phyloP scores from a whole-genome alignment of 2,113 vertebrate species.

The Pachypanchax playfairii region DNA sequence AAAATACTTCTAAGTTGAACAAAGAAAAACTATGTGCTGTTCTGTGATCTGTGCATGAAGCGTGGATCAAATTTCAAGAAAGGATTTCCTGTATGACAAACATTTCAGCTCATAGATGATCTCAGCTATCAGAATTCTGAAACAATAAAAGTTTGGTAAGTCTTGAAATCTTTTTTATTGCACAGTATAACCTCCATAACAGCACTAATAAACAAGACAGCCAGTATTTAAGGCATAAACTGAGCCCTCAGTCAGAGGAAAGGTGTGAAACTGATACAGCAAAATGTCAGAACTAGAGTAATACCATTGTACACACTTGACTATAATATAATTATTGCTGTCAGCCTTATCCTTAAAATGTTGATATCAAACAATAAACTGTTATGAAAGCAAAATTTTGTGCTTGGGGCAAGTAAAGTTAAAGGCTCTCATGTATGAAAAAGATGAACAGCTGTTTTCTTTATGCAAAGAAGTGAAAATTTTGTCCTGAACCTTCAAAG shows the following conservation, averaged over 20 bases:
- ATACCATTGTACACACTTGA: constrained; percentile 5
- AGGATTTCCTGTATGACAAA: no score
- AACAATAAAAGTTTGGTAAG: background rate
- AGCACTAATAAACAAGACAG: background rate
- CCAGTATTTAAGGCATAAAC: background rate
- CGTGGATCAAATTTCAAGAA: no score
- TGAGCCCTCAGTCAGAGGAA: constrained; percentile 47
- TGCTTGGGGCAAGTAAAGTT: constrained; percentile 1
- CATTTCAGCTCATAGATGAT: no score
- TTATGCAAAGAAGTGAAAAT: background rate
- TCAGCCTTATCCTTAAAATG: constrained; percentile 10
- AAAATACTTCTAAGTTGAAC: no score
- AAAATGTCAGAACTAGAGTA: constrained; percentile 26
- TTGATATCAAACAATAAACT: no score
- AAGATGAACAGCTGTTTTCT: constrained; percentile 5
- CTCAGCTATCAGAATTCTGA: no score
- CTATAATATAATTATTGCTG: constrained; percentile 33
- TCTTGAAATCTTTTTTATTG: no score
- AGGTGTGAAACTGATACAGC: constrained; percentile 44
- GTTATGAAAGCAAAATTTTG: background rate
- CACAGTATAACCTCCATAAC: no score
- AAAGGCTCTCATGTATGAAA: background rate
- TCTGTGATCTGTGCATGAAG: no score
- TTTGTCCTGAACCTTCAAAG: constrained; percentile 16
- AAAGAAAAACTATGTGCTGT: no score